Evolutionary conservation across 2,113 vertebrate species (phyloP), one percentile per base, ranked within the genome.

Genomic region (Entelurus aequoreus): DNA sequence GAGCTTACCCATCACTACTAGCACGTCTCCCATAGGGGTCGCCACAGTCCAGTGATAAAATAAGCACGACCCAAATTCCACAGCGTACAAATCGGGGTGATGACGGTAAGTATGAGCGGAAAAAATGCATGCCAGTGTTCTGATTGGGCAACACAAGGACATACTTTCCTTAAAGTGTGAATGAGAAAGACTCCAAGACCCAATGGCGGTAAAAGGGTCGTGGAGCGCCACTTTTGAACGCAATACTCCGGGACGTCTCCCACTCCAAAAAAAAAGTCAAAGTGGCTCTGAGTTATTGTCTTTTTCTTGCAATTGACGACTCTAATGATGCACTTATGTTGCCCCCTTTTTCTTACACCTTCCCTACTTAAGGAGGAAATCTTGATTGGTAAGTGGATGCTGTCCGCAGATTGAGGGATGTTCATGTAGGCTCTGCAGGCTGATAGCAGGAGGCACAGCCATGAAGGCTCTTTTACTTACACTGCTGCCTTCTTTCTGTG

Each of bases 321-420:
- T 97, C 93, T 99, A 94, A 97, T 90, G 92, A 97, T 98, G 95
- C 95, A 96, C 95, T 98, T 94, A 96, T 92, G 90, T 97, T 96
- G 90, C 94, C 94, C 94, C 94, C 94, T 95, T 98, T 98, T 96
- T 98, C 95, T 96, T 98, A 96, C 96, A 99, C 95, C 94, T 95
- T 98, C 96, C 96, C 93, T 98, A 96, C 95, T 98, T 96, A 98
- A 99, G 96, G 96, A 99, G 96, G 96, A 99, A 92, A 92, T 95
- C 96, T 95, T 95, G 95, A 94, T 99, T 97, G 96, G 96, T 99
- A 99, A 99, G 96, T 99, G 91, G 94, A 96, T 95, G 91, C 92
- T 91, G 94, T 93, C 92, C 15, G 92, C 94, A 97, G 95, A 95
- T 91, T 88, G 83, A 99, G 95, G 93, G 94, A 88, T 94, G 92